Conservation (phyloP, 2,888 invertebrate genomes). For the Drosophila differens region DNA sequence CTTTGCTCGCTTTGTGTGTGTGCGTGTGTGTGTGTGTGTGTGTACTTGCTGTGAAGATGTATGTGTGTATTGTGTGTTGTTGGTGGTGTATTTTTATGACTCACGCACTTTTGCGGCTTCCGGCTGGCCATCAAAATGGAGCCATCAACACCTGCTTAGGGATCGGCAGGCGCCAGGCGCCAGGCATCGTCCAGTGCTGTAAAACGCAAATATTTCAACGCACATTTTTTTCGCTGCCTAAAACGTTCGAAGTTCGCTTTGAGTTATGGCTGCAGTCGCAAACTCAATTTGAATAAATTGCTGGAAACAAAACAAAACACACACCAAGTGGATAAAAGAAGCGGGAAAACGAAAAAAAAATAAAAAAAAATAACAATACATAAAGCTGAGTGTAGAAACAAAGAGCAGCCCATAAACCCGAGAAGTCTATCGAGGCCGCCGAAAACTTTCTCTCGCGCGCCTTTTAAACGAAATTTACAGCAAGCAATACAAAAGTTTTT, state of each 20-base stretch:
- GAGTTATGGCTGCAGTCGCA: conserved; percentile 78
- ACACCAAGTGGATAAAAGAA: conserved; percentile 42
- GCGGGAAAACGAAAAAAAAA: not conserved
- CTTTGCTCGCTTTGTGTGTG: conserved; percentile 1
- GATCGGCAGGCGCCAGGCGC: conserved; percentile 9
- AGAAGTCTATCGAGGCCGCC: conserved; percentile 67
- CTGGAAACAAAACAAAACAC: conserved; percentile 62
- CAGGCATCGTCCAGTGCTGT: conserved; percentile 43
- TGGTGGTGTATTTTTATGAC: conserved; percentile 75
- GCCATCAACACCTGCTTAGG: conserved; percentile 77
- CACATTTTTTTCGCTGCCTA: conserved; percentile 29
- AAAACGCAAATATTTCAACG: conserved; percentile 40
- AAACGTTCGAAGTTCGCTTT: conserved; percentile 59
- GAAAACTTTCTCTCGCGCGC: conserved; percentile 59
- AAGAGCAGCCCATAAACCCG: conserved; percentile 54
- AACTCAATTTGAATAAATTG: conserved; percentile 82
- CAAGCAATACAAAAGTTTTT: conserved; percentile 57
- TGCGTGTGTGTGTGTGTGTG: conserved; percentile 7
- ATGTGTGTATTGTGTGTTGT: conserved; percentile 23
- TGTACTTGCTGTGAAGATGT: conserved; percentile 13
- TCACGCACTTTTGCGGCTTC: conserved; percentile 80
- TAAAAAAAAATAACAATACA: conserved; percentile 12
- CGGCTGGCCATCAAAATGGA: conserved; percentile 78
- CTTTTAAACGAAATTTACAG: conserved; percentile 77
- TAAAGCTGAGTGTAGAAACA: conserved; percentile 55